Evolutionary conservation across 2,113 vertebrate species (phyloP).

Genomic region (Scomber japonicus): DNA sequence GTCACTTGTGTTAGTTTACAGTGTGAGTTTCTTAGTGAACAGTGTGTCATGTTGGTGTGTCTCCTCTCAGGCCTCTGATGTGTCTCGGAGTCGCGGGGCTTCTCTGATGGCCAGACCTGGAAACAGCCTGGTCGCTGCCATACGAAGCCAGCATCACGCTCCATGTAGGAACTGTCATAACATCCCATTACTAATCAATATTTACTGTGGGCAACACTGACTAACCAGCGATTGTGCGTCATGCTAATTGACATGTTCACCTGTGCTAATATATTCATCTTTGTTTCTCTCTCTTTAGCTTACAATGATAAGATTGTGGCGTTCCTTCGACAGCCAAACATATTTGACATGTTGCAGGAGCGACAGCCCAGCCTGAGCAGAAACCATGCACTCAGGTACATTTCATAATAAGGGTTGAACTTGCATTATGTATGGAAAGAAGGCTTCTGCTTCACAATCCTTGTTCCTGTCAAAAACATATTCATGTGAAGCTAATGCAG

Average conservation of each 20-base stretch:
- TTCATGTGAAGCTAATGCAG: background rate
- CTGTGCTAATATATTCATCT: background rate
- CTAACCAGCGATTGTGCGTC: no score
- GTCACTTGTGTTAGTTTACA: no score
- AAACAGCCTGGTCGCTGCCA: conserved; percentile 92
- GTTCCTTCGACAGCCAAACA: conserved; percentile 96
- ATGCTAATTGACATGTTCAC: no score
- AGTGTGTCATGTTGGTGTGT: conserved; percentile 4
- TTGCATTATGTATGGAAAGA: background rate
- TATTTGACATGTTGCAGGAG: conserved; percentile 98
- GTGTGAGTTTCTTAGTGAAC: background rate
- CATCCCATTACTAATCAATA: background rate
- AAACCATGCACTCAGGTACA: conserved; percentile 94
- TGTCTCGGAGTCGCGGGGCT: conserved; percentile 93
- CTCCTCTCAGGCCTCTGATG: conserved; percentile 91
- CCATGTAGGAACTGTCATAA: conserved; percentile 58
- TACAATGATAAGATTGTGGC: conserved; percentile 99
- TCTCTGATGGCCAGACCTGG: conserved; percentile 90
- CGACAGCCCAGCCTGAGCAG: conserved; percentile 94
- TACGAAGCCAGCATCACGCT: conserved; percentile 91
- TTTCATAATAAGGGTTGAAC: background rate
- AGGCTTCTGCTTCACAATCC: background rate
- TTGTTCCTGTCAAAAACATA: background rate
- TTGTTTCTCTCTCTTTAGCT: conserved; percentile 81
- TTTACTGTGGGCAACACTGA: no score